Conservation (phyloP, 2,888 invertebrate species). For the Argynnis bischoffii region DNA sequence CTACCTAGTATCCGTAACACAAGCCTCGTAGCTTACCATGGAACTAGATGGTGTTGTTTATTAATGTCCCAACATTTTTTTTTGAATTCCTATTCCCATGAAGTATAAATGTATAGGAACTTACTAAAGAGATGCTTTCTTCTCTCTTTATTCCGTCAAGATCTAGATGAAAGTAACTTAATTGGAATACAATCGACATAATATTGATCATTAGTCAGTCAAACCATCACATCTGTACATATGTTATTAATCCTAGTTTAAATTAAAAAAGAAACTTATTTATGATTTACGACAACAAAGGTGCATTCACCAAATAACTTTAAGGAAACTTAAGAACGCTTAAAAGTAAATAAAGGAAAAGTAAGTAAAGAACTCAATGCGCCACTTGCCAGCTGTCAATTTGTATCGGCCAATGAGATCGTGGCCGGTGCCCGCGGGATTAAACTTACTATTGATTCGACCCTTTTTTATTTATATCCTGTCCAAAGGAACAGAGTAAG, state of each 20-base stretch:
- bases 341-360: constrained; percentile 33
- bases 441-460: constrained; percentile 82
- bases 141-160: no score
- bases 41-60: no score
- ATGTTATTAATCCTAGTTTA: neutral
- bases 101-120: no score
- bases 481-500: constrained; percentile 40
- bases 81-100: no score
- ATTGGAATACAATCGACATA: no score
- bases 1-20: no score
- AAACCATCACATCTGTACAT: no score
- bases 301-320: neutral
- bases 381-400: constrained; percentile 58
- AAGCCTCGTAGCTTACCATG: no score
- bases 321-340: constrained; percentile 21
- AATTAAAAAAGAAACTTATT: neutral
- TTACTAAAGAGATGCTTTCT: no score
- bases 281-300: neutral
- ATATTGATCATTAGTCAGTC: no score
- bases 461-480: constrained; percentile 66
- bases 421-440: constrained; percentile 75
- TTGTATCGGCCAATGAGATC: constrained; percentile 76
- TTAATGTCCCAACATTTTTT: no score
- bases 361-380: constrained; percentile 40
- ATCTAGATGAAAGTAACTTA: no score